A percentile compares a stretch with the other conserved stretches of the same genome.
Conservation (phyloP, 2,797 vertebrate species). For the Lacerta bilineata region DNA sequence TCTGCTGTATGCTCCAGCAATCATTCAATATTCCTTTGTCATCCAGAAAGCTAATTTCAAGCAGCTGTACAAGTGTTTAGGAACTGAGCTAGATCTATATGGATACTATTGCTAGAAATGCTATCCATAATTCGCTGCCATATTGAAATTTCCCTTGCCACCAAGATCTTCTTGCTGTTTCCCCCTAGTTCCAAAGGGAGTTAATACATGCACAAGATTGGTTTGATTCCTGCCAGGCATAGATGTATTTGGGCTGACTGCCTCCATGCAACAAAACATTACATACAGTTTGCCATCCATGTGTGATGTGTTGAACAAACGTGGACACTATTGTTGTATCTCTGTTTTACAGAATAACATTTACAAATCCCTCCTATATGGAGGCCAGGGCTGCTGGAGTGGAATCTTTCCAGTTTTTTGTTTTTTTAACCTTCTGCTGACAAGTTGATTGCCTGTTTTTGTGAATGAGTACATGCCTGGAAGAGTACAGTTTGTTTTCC, state of each 20-base stretch:
- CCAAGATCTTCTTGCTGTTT: neutral
- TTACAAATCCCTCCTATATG: neutral
- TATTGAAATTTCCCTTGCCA: neutral
- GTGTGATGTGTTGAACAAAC: neutral
- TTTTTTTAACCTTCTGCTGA: neutral
- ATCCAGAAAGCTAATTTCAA: constrained; percentile 56
- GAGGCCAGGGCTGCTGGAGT: neutral
- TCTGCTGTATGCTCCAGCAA: constrained; percentile 46
- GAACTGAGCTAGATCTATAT: constrained; percentile 39
- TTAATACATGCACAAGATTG: neutral
- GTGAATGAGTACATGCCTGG: neutral
- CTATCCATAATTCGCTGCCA: neutral
- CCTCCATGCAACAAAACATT: too few species aligned
- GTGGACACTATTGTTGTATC: neutral
- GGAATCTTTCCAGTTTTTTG: neutral
- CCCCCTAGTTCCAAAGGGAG: neutral
- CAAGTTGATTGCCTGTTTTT: neutral
- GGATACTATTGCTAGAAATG: constrained; percentile 41
- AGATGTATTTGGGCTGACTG: too few species aligned
- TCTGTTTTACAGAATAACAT: neutral
- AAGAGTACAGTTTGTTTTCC: neutral
- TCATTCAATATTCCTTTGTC: constrained; percentile 55
- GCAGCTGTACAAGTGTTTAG: constrained; percentile 4
- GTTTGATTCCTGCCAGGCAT: neutral
- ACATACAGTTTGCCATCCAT: neutral